These are phyloP conservation scores for Orestias chungarensis DNA, from an alignment of 2,797 vertebrate genomes.

Conservation along the genomic window DNA sequence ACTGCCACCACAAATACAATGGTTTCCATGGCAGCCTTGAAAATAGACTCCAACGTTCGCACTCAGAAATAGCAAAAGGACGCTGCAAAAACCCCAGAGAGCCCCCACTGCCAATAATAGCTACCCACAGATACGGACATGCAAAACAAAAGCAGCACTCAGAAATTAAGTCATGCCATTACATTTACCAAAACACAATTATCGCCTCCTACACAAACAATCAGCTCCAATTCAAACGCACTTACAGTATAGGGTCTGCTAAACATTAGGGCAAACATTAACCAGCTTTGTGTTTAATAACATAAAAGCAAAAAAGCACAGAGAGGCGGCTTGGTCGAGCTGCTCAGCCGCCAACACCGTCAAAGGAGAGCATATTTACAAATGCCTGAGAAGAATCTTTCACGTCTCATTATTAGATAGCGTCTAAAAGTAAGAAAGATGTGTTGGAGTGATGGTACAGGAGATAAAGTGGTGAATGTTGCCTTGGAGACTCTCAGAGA, in stretches of 20 bases:
- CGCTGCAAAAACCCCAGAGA: slow-evolving; percentile 70
- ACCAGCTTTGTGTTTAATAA: slow-evolving; percentile 40
- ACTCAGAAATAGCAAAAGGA: slow-evolving; percentile 80
- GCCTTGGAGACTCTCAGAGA: slow-evolving; percentile 57
- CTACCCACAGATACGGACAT: slow-evolving; percentile 52
- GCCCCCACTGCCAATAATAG: slow-evolving; percentile 71
- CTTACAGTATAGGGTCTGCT: slow-evolving; percentile 29
- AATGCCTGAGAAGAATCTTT: slow-evolving; percentile 20
- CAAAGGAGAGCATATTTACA: slow-evolving; percentile 25
- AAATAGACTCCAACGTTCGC: slow-evolving; percentile 81
- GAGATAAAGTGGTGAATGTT: slow-evolving; percentile 57
- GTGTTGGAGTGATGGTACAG: slow-evolving; percentile 31
- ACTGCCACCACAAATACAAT: slow-evolving; percentile 84
- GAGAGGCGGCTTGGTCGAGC: slow-evolving; percentile 15
- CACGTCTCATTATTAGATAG: slow-evolving; percentile 28
- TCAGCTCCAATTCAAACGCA: slow-evolving; percentile 51
- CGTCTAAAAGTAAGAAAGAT: slow-evolving; percentile 24
- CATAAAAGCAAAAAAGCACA: slow-evolving; percentile 36
- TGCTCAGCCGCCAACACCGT: slow-evolving; percentile 14
- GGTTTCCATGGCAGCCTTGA: slow-evolving; percentile 85
- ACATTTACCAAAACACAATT: slow-evolving; percentile 63
- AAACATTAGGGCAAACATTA: slow-evolving; percentile 41
- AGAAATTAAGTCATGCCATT: slow-evolving; percentile 53
- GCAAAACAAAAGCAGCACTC: slow-evolving; percentile 49
- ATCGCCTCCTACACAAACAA: slow-evolving; percentile 63